Evolutionary conservation across 2,888 invertebrate species (phyloP).

Genomic region (Rhyacophila evoluta): DNA sequence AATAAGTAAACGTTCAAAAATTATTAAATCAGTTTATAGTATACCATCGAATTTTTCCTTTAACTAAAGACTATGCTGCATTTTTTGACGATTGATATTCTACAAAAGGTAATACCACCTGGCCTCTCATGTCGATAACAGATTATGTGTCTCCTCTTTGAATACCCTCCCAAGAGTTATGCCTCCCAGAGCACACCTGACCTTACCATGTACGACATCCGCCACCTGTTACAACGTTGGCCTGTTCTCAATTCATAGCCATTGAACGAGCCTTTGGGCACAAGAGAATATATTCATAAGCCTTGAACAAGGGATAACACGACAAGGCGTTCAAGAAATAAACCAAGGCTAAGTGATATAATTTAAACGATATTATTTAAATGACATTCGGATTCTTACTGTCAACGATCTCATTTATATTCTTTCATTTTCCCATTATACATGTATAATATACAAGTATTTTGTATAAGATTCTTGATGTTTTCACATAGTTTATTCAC

Average conservation of each 20-base stretch:
- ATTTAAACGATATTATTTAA: not conserved
- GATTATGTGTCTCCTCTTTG: not conserved
- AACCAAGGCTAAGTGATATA: not conserved
- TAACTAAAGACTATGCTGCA: no score
- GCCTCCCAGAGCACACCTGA: constrained; percentile 6
- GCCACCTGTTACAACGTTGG: constrained; percentile 9
- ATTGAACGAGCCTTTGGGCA: not conserved
- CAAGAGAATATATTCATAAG: constrained; percentile 16
- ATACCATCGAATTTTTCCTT: no score
- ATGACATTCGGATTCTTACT: not conserved
- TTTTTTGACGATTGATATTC: not conserved
- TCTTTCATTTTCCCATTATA: no score
- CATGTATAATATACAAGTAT: no score
- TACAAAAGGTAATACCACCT: not conserved
- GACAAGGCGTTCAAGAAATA: not conserved
- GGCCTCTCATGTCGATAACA: not conserved
- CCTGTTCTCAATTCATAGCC: constrained; percentile 3
- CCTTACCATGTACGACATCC: not conserved
- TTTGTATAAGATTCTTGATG: no score
- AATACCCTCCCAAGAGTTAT: not conserved
- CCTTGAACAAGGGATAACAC: not conserved
- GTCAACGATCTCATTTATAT: no score
- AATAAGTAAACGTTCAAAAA: no score
- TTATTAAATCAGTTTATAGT: no score
- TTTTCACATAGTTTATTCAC: no score